A percentile compares a stretch with the other conserved stretches of the same genome.
Evolutionary conservation across 2,113 vertebrate genomes (phyloP).

Genomic region (Microcebus lehilahytsara): DNA sequence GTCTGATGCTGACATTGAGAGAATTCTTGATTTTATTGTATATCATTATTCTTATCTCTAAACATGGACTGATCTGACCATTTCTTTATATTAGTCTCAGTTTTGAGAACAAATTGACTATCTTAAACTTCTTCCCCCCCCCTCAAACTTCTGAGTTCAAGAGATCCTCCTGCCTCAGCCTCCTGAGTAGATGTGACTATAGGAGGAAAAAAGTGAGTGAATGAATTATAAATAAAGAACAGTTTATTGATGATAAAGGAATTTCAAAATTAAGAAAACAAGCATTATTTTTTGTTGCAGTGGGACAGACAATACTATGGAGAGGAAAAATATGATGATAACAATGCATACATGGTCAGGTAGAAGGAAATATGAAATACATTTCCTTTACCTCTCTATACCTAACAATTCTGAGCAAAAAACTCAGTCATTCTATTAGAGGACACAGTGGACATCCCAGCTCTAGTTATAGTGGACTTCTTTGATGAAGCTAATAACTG

Average conservation of each 20-base stretch:
- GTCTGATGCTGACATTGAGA: neutral
- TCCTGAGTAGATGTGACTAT: too few relatives aligned
- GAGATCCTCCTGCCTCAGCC: too few relatives aligned
- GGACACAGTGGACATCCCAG: too few relatives aligned
- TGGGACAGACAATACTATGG: neutral
- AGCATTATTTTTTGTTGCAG: neutral
- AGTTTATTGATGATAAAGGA: neutral
- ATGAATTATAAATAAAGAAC: too few relatives aligned
- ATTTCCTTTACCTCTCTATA: neutral
- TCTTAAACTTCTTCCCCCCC: neutral
- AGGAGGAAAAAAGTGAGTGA: too few relatives aligned
- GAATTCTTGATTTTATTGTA: neutral
- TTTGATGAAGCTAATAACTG: neutral
- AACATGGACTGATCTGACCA: neutral
- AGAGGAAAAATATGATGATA: neutral
- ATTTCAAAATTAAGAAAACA: neutral
- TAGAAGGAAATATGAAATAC: neutral
- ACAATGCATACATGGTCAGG: neutral
- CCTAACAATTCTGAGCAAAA: too few relatives aligned
- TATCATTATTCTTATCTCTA: neutral
- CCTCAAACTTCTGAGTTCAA: too few relatives aligned
- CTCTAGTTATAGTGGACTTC: neutral
- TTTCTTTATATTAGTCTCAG: neutral
- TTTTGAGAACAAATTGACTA: neutral
- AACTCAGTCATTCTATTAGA: neutral